Percentiles rank a stretch among this genome's conserved stretches.
phyloP scores from a whole-genome alignment of 2,888 invertebrate species.

The Stegophylla sp. region DNA sequence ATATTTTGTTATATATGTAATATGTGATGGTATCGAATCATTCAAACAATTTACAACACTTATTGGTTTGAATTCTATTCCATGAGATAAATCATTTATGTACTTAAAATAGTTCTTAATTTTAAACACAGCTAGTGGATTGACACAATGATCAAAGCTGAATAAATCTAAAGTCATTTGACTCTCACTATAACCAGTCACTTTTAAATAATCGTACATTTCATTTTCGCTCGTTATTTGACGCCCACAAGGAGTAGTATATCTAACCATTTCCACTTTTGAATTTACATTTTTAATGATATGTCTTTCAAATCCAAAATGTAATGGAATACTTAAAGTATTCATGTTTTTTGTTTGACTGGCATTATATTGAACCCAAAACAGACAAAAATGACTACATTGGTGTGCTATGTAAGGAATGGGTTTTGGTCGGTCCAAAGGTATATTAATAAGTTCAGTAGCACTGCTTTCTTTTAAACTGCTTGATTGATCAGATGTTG shows the following conservation, averaged over 20 bases:
- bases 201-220: conserved; percentile 77
- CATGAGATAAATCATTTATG: conserved; percentile 75
- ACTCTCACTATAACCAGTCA: conserved; percentile 68
- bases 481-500: not conserved
- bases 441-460: not conserved
- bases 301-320: conserved; percentile 75
- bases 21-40: conserved; percentile 80
- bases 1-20: conserved; percentile 83
- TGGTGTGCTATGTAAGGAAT: conserved; percentile 68
- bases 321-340: conserved; percentile 82
- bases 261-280: conserved; percentile 64
- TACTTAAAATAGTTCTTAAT: conserved; percentile 67
- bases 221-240: conserved; percentile 78
- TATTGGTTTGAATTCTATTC: conserved; percentile 86
- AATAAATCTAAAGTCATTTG: conserved; percentile 88
- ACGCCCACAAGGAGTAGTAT: conserved; percentile 83
- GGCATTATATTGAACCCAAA: conserved; percentile 65
- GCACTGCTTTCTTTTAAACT: not conserved
- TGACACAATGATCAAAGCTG: conserved; percentile 81
- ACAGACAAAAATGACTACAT: conserved; percentile 69
- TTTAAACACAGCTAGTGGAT: conserved; percentile 84
- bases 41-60: conserved; percentile 91
- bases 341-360: conserved; percentile 75
- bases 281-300: not conserved
- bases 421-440: not conserved